Base-by-base conservation (phyloP, 2,797 vertebrate species). In the Halcyon leucocephala region DNA sequence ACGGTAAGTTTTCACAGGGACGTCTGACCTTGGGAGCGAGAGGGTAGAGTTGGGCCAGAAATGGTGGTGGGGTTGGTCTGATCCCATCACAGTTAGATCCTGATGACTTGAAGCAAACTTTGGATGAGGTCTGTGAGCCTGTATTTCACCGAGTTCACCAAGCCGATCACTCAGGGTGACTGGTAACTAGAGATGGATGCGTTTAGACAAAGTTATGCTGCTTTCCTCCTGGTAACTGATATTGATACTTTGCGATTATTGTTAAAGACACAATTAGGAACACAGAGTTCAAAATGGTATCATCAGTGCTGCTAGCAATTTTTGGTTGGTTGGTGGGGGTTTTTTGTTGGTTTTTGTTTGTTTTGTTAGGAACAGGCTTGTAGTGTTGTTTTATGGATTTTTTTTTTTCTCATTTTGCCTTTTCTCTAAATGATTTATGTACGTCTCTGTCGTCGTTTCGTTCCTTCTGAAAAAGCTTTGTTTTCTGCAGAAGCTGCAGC, bases 381-480 rank as follows among this genome's bases (percentile, higher is more conserved):
- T 51, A 35, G 39, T 8, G 6, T 49, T 70, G 25, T 14, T 93
- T 72, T 64, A 33, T 51, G 61, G 26, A 21, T 8, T 54, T 71
- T 35, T 37, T 82, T 37, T 82, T 80, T 78, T 6, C 42, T 78
- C 37, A 7, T 48, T 95, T 92, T 58, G 20, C 69, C 73, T 77
- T 81, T 82, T 82, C 84, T 78, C n/a, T 77, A 22, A 90, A 48
- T 55, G 92, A 46, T 92, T 94, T 87, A 58, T 0, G 1, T 72
- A 79, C 0, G 0, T 19, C 69, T 72, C 72, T 93, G 61, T 86
- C 85, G 79, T 57, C 0, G 0, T 82, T 92, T 91, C 10, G 1
- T 51, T 90, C 29, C n/a, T 79, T 74, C 76, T 49, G 74, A 39
- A 65, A 92, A 69, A 78, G 35, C 90, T 92, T 85, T 84, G 52